Evolutionary conservation across 2,888 invertebrate species (phyloP), one percentile per base, ranked within the genome.

Genomic region (Trypoxylon attenuatum): DNA sequence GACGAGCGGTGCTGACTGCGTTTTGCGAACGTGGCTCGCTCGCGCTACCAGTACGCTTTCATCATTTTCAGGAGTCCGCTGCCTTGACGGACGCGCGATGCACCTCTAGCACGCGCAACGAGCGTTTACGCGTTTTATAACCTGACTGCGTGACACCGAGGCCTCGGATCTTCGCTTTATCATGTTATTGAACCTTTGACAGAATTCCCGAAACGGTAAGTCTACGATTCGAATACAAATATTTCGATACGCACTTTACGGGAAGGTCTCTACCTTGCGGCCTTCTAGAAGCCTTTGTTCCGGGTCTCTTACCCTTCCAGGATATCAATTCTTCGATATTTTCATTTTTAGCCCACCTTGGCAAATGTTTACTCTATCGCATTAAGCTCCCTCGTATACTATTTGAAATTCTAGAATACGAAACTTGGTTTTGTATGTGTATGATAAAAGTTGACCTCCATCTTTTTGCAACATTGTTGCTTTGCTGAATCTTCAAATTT

Each of bases 171-270:
- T 18, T 52, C 29, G 51, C 51, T 61, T 64, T 76, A 78, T 71
- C 74, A 79, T 80, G 80, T 76, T 50, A 62, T 66, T 69, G 69
- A 59, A 69, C 66, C 71, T 79, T 71, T 80, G 80, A 80, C 77
- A 73, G 52, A 79, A 57, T 68, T 68, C 67, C 59, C 10, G 13
- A 66, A 77, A 51, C 29, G 73, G 75, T 71, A 73, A 69, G 70
- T n/a, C n/a, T n/a, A n/a, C n/a, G 5, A 54, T 33, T 10, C 2
- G 25, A 51, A 8, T 3, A 25, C 1, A 25, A 16, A 41, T 18
- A 2, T 8, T 41, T 16, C 41, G 22, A 3, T 19, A 8, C 18
- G 29, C 38, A 4, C 1, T 10, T 19, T 22, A 21, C 13, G 16
- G n/a, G n/a, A n/a, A n/a, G n/a, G n/a, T n/a, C n/a, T n/a, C n/a